phyloP scores from a whole-genome alignment of 1,140 invertebrate genomes.

The Scaptomyza montana region DNA sequence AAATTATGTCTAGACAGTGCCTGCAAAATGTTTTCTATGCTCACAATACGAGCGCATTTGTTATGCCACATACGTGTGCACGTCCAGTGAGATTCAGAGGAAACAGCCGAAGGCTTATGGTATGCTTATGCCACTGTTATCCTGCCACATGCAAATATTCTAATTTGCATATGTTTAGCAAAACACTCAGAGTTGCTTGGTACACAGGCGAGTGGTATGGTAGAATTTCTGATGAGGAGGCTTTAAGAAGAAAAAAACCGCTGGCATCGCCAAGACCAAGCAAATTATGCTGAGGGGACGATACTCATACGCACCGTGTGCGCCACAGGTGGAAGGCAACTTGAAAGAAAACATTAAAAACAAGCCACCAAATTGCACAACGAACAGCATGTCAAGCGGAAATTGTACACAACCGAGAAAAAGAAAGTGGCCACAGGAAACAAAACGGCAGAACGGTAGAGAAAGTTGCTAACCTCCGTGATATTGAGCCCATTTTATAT shows the following conservation, averaged over 20 bases:
- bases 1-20: conserved; percentile 70
- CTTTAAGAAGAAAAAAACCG: conserved; percentile 23
- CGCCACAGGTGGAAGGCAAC: conserved; percentile 69
- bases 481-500: conserved; percentile 23
- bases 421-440: conserved; percentile 9
- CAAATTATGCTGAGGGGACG: conserved; percentile 34
- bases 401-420: conserved; percentile 47
- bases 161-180: conserved; percentile 77
- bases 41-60: conserved; percentile 38
- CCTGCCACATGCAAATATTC: conserved; percentile 74
- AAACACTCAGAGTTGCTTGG: conserved; percentile 35
- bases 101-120: conserved; percentile 1
- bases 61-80: conserved; percentile 51
- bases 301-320: conserved; percentile 59
- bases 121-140: conserved; percentile 24
- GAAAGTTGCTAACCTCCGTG: background rate
- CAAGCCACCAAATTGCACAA: conserved; percentile 47
- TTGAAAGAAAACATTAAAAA: conserved; percentile 48
- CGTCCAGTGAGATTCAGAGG: conserved; percentile 21
- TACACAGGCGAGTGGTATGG: background rate
- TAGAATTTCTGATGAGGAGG: conserved; percentile 40
- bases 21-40: background rate
- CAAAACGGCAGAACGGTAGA: background rate
- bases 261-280: conserved; percentile 26
- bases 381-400: conserved; percentile 54